Evolutionary conservation across 30 jellyfish, hydroid and myxozoan species (phyloP).

Genomic region (Turritopsis rubra): DNA sequence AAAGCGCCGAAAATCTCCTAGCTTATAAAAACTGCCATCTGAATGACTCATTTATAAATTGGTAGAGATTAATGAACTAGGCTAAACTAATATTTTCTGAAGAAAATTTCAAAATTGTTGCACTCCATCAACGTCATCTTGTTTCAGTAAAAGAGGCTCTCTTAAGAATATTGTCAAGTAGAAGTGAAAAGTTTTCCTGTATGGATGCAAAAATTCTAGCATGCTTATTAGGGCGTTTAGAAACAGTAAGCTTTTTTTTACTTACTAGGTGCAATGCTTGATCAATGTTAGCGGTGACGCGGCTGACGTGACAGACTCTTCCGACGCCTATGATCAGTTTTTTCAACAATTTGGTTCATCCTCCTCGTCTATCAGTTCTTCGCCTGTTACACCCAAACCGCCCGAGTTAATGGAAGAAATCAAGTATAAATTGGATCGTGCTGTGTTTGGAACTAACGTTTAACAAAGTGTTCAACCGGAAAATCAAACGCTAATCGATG

Average conservation of each 20-base stretch:
- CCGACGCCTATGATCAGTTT: background rate
- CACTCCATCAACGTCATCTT: too few species aligned
- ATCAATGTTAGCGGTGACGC: conserved; percentile 84
- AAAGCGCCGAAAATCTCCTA: background rate
- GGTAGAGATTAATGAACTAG: too few species aligned
- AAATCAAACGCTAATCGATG: too few species aligned
- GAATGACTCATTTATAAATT: too few species aligned
- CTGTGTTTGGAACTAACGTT: conserved; percentile 37
- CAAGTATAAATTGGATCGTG: conserved; percentile 30
- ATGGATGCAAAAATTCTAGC: background rate
- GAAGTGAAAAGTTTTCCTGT: too few species aligned
- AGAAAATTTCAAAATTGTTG: too few species aligned
- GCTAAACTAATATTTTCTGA: too few species aligned
- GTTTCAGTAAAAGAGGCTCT: too few species aligned
- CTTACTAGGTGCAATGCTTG: conserved; percentile 72
- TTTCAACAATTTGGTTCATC: conserved; percentile 1
- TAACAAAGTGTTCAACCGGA: too few species aligned
- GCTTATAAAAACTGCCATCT: too few species aligned
- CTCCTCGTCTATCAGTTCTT: conserved; percentile 6
- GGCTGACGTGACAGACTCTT: conserved; percentile 27
- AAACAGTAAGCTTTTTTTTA: background rate
- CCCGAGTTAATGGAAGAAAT: conserved; percentile 29
- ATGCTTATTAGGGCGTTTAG: background rate
- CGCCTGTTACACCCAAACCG: conserved; percentile 30
- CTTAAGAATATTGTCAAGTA: too few species aligned